These are phyloP conservation scores for Blennius ocellaris DNA, from an alignment of 2,113 vertebrate species.

Conservation along the genomic window DNA sequence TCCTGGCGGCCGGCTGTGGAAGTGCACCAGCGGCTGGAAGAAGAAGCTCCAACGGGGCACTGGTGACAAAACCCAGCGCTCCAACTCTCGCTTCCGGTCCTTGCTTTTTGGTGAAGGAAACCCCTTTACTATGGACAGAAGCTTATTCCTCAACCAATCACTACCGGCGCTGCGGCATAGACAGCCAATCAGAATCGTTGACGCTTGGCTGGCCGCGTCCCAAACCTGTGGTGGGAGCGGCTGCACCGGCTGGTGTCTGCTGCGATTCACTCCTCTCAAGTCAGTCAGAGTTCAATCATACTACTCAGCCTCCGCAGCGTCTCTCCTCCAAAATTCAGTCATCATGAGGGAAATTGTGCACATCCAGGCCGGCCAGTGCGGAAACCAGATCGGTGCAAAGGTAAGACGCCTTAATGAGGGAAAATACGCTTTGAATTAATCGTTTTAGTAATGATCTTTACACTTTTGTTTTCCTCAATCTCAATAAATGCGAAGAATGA, in stretches of 20 bases:
- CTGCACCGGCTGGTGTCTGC: not conserved
- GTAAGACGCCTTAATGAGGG: slow-evolving; percentile 60
- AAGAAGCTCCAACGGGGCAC: too few relatives aligned
- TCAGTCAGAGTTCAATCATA: slow-evolving; percentile 5
- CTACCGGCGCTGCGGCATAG: not conserved
- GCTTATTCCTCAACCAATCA: slow-evolving; percentile 40
- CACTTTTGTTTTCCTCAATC: too few relatives aligned
- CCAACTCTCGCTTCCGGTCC: slow-evolving; percentile 62
- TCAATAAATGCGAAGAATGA: too few relatives aligned
- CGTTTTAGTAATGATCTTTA: too few relatives aligned
- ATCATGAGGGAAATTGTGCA: slow-evolving; percentile 85
- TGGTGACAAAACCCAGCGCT: slow-evolving; percentile 50
- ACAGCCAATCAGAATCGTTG: slow-evolving; percentile 46
- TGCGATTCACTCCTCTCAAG: fast-evolving
- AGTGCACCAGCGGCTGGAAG: too few relatives aligned
- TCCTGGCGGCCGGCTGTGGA: too few relatives aligned
- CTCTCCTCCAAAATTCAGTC: not conserved
- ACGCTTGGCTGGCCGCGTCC: not conserved
- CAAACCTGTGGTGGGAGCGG: not conserved
- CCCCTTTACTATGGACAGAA: slow-evolving; percentile 20
- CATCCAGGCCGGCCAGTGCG: slow-evolving; percentile 84
- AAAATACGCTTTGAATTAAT: not conserved
- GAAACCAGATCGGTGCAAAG: slow-evolving; percentile 86
- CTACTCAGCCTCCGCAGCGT: not conserved
- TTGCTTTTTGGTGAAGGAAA: slow-evolving; percentile 38